Evolutionary conservation across 35 echinoderm and acorn worm genomes (phyloP).

Genomic region (Stichopus chloronotus): DNA sequence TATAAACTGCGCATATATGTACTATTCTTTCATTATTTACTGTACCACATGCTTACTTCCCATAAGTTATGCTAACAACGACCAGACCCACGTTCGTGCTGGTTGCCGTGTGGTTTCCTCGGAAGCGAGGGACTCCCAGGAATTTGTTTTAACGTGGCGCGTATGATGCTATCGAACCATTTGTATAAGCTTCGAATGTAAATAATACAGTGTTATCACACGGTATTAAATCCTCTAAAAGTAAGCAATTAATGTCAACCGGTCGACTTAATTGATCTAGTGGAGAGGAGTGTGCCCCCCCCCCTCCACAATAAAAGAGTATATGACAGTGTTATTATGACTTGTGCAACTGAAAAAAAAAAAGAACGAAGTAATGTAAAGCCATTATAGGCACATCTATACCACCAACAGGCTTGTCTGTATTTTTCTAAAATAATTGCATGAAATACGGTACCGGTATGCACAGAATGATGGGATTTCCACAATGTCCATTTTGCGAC

Average conservation of each 20-base stretch:
- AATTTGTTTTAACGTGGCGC: slow-evolving; percentile 33
- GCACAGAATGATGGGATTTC: too few species aligned
- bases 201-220: slow-evolving; percentile 15
- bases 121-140: neutral
- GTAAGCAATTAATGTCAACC: slow-evolving; percentile 41
- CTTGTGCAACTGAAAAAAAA: too few species aligned
- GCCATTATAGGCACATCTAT: too few species aligned
- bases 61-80: slow-evolving; percentile 35
- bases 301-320: too few species aligned
- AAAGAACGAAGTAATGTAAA: too few species aligned
- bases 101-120: neutral
- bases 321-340: too few species aligned
- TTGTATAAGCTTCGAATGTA: slow-evolving; percentile 13
- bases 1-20: neutral
- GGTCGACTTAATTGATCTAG: neutral
- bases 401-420: too few species aligned
- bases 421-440: too few species aligned
- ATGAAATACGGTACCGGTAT: too few species aligned
- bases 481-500: too few species aligned
- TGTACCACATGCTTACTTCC: slow-evolving; percentile 29
- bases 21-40: neutral
- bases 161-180: neutral
- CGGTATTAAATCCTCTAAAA: slow-evolving; percentile 34
- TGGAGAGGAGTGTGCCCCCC: too few species aligned
- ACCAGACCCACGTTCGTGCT: neutral